Base-by-base conservation (phyloP, 2,113 vertebrate genomes). In the Podarcis muralis region DNA sequence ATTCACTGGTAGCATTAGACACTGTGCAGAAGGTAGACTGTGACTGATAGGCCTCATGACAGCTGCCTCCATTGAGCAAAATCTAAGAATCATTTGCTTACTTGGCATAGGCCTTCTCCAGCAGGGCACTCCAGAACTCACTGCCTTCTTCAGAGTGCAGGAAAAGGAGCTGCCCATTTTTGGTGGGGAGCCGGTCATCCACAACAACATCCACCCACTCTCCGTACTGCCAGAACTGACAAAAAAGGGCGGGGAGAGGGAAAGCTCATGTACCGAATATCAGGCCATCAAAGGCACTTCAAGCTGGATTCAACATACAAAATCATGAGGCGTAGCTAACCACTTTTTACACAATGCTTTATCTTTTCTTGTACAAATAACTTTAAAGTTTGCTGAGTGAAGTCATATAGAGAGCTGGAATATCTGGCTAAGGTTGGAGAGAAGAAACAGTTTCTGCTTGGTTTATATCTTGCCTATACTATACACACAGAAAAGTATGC, bases 41-140 rank as follows among this genome's bases (percentile, higher is more conserved):
- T 2, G 62, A 78, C 68, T 83, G 81, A 43, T 27, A 2, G 37
- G 22, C 22, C 37, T 9, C 3, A 3, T 79, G 13, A 40, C n/a
- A 22, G 3, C 1, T 32, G 65, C 62, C 75, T 18, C 65, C 57
- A 32, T 25, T 30, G 30, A 20, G 62, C 65, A 9, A 25, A 40
- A 35, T 75, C 9, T 11, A 80, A 85, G 7, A 1, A 25, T 62
- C 16, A 72, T 15, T 22, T 65, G 88, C 96, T 1, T 93, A 97
- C 97, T 98, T 98, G 90, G 97, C 96, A 0, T 97, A 98, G 91
- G 97, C 97, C n/a, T 98, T 98, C 95, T 98, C 97, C 96, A 98
- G 86, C 83, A 98, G 91, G 0, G 96, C 95, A 0, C 97, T 97
- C 97, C 98, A 98, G 95, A 97, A 98, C 76, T 98, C 97, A 0